phyloP scores from a whole-genome alignment of 2,797 vertebrate genomes.

The Lemur catta region DNA sequence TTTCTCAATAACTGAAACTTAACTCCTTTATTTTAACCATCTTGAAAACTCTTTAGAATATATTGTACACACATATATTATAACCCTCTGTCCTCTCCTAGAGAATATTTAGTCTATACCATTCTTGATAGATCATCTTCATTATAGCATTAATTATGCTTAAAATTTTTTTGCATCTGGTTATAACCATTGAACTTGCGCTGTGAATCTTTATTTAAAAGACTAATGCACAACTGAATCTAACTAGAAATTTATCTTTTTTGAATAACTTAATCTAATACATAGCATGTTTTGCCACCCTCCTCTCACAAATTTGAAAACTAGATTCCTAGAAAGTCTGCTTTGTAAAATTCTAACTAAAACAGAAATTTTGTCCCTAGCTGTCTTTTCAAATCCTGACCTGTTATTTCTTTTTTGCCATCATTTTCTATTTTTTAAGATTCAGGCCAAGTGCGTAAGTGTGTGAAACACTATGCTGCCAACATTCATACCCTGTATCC shows the following conservation, averaged over 20 bases:
- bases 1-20: neutral
- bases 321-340: neutral
- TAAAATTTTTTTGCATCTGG: neutral
- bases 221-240: neutral
- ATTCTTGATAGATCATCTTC: neutral
- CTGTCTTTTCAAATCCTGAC: neutral
- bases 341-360: slow-evolving; percentile 8
- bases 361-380: neutral
- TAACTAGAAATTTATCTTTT: neutral
- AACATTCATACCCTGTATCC: fast-evolving
- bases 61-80: neutral
- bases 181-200: neutral
- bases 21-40: slow-evolving; percentile 3
- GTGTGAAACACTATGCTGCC: fast-evolving
- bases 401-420: neutral
- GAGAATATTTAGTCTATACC: neutral
- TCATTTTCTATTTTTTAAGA: neutral
- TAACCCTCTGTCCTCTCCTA: neutral
- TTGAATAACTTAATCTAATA: neutral
- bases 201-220: neutral
- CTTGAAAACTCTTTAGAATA: neutral
- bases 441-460: neutral
- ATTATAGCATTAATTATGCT: neutral
- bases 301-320: neutral
- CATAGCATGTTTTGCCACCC: neutral